Conservation (phyloP, 2,113 vertebrate genomes). For the Melanocharis versteri region DNA sequence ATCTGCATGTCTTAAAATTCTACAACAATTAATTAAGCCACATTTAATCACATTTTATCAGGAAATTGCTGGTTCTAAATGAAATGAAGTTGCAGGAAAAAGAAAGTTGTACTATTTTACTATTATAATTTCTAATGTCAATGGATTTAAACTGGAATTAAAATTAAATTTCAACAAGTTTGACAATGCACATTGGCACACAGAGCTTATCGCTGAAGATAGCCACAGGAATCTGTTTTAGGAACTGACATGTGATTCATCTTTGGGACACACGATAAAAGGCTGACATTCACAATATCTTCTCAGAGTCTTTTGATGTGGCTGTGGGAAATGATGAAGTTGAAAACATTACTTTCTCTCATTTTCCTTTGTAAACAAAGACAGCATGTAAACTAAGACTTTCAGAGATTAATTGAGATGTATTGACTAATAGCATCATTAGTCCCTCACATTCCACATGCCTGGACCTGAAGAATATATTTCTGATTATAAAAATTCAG, state of each 20-base stretch:
- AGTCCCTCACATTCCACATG: background rate
- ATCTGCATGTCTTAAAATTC: background rate
- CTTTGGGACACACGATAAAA: background rate
- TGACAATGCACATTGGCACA: background rate
- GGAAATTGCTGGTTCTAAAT: constrained; percentile 35
- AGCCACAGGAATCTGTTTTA: background rate
- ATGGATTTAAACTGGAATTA: background rate
- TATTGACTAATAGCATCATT: background rate
- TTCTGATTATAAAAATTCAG: background rate
- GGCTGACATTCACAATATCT: background rate
- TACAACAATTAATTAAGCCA: background rate
- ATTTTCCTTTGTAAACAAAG: background rate
- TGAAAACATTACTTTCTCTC: background rate
- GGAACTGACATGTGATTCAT: background rate
- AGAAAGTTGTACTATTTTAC: background rate
- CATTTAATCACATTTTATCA: constrained; percentile 53
- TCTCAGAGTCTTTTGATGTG: background rate
- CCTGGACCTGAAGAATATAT: background rate
- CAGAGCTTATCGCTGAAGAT: background rate
- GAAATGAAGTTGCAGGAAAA: background rate
- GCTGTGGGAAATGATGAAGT: background rate
- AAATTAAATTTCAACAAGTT: background rate
- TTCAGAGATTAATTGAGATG: background rate
- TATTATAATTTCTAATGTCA: background rate
- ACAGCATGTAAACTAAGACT: background rate